These are phyloP conservation scores for Platanista minor DNA, from an alignment of 2,113 vertebrate species.

Conservation along the genomic window DNA sequence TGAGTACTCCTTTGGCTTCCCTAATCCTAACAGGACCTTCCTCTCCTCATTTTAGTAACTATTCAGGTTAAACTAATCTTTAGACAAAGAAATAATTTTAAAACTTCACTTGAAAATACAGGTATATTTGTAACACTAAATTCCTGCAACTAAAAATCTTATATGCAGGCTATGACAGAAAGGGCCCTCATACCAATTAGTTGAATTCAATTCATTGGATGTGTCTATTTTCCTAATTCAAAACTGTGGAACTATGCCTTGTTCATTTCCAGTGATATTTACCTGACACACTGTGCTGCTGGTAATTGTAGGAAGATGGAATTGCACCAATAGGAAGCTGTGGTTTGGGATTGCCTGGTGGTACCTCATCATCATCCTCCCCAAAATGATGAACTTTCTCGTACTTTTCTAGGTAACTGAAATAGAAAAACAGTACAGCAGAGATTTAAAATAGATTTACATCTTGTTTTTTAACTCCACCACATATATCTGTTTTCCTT, in stretches of 20 bases:
- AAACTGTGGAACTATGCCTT: background rate
- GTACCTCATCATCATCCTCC: constrained; percentile 97
- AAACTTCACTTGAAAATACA: background rate
- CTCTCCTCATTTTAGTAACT: background rate
- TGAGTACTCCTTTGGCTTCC: background rate
- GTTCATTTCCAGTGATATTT: constrained; percentile 56
- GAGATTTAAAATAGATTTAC: constrained; percentile 42
- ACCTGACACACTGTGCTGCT: constrained; percentile 99
- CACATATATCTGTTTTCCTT: background rate
- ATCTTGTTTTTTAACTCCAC: constrained; percentile 27
- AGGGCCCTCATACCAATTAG: background rate
- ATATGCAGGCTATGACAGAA: background rate
- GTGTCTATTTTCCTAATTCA: background rate
- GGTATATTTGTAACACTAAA: background rate
- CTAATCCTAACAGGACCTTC: background rate
- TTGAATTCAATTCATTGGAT: background rate
- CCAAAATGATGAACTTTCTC: constrained; percentile 99
- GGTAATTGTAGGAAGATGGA: constrained; percentile 98
- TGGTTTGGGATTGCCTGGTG: constrained; percentile 96
- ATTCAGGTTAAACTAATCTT: background rate
- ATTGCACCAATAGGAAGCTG: constrained; percentile 98
- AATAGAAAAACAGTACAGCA: constrained; percentile 69
- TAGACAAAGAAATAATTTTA: background rate
- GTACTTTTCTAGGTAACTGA: constrained; percentile 99
- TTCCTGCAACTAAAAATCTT: constrained; percentile 8